A percentile compares a stretch with the other conserved stretches of the same genome.
These are phyloP conservation scores for Pedetes capensis DNA, from an alignment of 2,113 vertebrate species.

Conservation along the genomic window DNA sequence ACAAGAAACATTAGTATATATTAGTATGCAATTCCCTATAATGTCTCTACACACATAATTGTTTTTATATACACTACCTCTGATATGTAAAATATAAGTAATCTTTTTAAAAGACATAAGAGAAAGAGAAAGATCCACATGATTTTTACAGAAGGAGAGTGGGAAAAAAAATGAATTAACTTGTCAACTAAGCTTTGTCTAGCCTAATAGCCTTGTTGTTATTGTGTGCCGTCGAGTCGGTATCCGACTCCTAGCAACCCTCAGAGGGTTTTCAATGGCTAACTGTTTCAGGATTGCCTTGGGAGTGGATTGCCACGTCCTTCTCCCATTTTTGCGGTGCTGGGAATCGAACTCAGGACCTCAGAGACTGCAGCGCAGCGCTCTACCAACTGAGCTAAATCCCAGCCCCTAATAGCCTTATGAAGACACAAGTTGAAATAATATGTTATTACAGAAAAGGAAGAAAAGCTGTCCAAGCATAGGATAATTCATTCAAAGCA, in stretches of 20 bases:
- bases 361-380: too few relatives aligned
- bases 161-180: not conserved
- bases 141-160: not conserved
- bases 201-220: too few relatives aligned
- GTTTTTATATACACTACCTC: not conserved
- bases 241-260: too few relatives aligned
- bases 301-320: too few relatives aligned
- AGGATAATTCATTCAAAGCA: not conserved
- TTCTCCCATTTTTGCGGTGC: too few relatives aligned
- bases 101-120: not conserved
- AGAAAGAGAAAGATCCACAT: not conserved
- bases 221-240: too few relatives aligned
- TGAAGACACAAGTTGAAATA: not conserved
- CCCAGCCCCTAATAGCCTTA: conserved; percentile 2
- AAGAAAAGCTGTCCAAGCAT: not conserved
- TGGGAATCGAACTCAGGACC: too few relatives aligned
- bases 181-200: not conserved
- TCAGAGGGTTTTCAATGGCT: too few relatives aligned
- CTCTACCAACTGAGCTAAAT: too few relatives aligned
- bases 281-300: too few relatives aligned
- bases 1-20: not conserved
- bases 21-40: too few relatives aligned
- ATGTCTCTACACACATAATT: not conserved
- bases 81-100: not conserved
- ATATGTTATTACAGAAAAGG: not conserved